Conservation (phyloP, 1,140 invertebrate genomes). For the Hylaeus anthracinus region DNA sequence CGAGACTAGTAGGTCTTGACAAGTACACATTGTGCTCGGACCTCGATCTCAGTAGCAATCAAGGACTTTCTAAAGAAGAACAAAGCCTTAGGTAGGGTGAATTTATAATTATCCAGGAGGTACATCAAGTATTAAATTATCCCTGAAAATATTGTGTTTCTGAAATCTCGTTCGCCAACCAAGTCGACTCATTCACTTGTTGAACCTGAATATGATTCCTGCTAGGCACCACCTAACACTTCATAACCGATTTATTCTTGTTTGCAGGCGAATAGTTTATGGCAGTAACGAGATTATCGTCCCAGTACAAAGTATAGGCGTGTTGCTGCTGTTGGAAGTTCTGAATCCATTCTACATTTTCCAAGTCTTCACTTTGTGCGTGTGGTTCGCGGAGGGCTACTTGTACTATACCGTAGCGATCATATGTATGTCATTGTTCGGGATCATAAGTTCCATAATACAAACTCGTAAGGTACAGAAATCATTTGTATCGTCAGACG, state of each 20-base stretch:
- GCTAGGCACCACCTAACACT: too few relatives aligned
- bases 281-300: slow-evolving; percentile 91
- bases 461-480: slow-evolving; percentile 89
- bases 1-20: slow-evolving; percentile 86
- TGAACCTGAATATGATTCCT: too few relatives aligned
- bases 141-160: too few relatives aligned
- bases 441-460: slow-evolving; percentile 90
- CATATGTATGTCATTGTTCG: slow-evolving; percentile 92
- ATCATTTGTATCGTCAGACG: too few relatives aligned
- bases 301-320: slow-evolving; percentile 86
- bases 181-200: too few relatives aligned
- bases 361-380: slow-evolving; percentile 91
- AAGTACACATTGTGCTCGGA: slow-evolving; percentile 82
- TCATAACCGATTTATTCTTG: slow-evolving; percentile 4
- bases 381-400: slow-evolving; percentile 92
- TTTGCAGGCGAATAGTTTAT: slow-evolving; percentile 86
- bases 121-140: too few relatives aligned
- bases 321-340: slow-evolving; percentile 89
- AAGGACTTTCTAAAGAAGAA: slow-evolving; percentile 82
- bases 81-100: slow-evolving; percentile 77
- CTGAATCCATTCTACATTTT: slow-evolving; percentile 98
- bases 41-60: slow-evolving; percentile 81
- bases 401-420: slow-evolving; percentile 94
- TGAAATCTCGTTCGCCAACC: too few relatives aligned
- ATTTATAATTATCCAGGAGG: background rate